A percentile compares a stretch with the other conserved stretches of the same genome.
Evolutionary conservation across 2,113 vertebrate species (phyloP).

Genomic region (Mionectes macconnelli): DNA sequence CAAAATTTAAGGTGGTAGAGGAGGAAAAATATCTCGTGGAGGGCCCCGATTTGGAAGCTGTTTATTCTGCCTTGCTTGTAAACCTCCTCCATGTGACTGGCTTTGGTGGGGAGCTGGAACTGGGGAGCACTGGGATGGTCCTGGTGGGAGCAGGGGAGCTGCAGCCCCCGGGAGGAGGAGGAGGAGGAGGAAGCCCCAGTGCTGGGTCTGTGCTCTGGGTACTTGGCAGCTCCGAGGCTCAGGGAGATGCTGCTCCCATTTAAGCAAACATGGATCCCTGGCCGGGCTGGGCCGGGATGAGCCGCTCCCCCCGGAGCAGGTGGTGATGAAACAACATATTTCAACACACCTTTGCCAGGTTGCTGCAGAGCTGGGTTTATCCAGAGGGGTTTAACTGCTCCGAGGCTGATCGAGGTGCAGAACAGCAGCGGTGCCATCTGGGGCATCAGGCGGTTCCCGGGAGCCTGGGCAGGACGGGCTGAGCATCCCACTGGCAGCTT

Average conservation of each 20-base stretch:
- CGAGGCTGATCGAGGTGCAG: background rate
- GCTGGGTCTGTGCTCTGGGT: background rate
- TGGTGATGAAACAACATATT: background rate
- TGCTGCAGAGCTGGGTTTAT: background rate
- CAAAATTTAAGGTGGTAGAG: background rate
- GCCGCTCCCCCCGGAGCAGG: background rate
- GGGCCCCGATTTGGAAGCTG: background rate
- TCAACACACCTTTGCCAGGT: background rate
- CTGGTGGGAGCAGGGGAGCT: background rate
- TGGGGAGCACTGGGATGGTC: background rate
- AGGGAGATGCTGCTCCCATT: background rate
- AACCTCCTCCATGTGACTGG: background rate
- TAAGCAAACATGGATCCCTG: fast-evolving
- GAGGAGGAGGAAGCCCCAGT: background rate
- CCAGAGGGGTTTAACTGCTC: background rate
- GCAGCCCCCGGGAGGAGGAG: background rate
- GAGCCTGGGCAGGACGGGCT: background rate
- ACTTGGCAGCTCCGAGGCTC: background rate
- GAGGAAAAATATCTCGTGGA: fast-evolving
- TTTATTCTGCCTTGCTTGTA: background rate
- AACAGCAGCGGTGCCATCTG: fast-evolving
- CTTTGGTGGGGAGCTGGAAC: background rate
- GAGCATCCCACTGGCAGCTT: background rate
- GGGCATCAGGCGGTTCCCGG: background rate
- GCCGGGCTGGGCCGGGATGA: background rate